Evolutionary conservation across 2,113 vertebrate species (phyloP).

Genomic region (Ivindomyrus marchei): DNA sequence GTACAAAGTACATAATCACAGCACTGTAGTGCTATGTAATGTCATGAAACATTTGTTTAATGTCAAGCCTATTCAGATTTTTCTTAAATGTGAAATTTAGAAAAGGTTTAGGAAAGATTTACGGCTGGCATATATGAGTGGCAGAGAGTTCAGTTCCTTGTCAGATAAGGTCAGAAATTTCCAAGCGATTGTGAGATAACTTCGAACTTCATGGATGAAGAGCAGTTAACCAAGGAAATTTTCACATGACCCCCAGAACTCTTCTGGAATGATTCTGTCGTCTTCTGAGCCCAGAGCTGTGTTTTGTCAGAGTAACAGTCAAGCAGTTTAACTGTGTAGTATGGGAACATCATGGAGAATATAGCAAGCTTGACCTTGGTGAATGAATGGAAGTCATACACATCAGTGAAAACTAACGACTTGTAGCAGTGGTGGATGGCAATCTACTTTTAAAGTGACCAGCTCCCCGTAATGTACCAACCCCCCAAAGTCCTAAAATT

Average conservation of each 20-base stretch:
- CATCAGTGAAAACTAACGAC: neutral
- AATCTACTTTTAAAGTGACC: neutral
- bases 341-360: neutral
- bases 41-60: neutral
- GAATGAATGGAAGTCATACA: neutral
- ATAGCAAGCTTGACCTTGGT: neutral
- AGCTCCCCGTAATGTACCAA: neutral
- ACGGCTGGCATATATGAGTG: neutral
- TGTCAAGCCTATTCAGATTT: neutral
- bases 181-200: neutral
- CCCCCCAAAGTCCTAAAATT: neutral
- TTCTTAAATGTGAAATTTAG: neutral
- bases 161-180: neutral
- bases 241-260: neutral
- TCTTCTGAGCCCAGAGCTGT: conserved; percentile 20
- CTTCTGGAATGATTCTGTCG: neutral
- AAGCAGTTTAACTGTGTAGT: conserved; percentile 29
- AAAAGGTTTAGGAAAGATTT: neutral
- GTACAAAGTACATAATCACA: neutral
- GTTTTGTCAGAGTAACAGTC: conserved; percentile 6
- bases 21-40: neutral
- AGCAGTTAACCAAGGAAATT: neutral
- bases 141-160: neutral
- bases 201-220: neutral
- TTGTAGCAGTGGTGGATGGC: neutral